These are phyloP conservation scores for Tetragonula clypearis DNA, from an alignment of 1,140 invertebrate genomes.

Conservation along the genomic window DNA sequence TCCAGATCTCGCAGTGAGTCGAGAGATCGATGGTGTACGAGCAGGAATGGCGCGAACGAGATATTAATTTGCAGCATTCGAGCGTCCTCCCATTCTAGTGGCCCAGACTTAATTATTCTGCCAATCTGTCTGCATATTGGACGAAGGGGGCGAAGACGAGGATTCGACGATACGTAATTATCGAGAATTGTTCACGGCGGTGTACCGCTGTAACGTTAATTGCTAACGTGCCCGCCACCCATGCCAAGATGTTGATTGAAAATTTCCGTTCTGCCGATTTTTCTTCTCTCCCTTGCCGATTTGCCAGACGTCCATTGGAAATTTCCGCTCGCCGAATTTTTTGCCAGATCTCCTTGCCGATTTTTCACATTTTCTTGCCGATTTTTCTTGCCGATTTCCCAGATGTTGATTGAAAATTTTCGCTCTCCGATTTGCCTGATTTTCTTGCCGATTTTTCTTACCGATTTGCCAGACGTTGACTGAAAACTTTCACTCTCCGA, in stretches of 20 bases:
- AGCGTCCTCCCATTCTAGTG: constrained; percentile 52
- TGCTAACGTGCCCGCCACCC: constrained; percentile 18
- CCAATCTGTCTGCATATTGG: constrained; percentile 63
- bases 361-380: too few relatives aligned
- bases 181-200: constrained; percentile 55
- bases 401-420: too few relatives aligned
- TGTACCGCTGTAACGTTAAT: constrained; percentile 37
- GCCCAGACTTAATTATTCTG: constrained; percentile 63
- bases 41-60: constrained; percentile 51
- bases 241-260: constrained; percentile 13
- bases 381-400: too few relatives aligned
- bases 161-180: constrained; percentile 59
- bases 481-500: too few relatives aligned
- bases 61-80: constrained; percentile 66
- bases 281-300: too few relatives aligned
- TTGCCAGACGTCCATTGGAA: too few relatives aligned
- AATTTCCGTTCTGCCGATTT: constrained; percentile 8
- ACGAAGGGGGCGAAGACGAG: constrained; percentile 42
- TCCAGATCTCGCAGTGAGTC: constrained; percentile 40
- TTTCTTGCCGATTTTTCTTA: too few relatives aligned
- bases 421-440: too few relatives aligned
- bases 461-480: too few relatives aligned
- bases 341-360: too few relatives aligned
- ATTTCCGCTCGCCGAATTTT: too few relatives aligned
- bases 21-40: constrained; percentile 46